A percentile compares a stretch with the other conserved stretches of the same genome.
These are phyloP conservation scores for Oncopeltus fasciatus DNA, from an alignment of 1,140 invertebrate species.

Conservation along the genomic window DNA sequence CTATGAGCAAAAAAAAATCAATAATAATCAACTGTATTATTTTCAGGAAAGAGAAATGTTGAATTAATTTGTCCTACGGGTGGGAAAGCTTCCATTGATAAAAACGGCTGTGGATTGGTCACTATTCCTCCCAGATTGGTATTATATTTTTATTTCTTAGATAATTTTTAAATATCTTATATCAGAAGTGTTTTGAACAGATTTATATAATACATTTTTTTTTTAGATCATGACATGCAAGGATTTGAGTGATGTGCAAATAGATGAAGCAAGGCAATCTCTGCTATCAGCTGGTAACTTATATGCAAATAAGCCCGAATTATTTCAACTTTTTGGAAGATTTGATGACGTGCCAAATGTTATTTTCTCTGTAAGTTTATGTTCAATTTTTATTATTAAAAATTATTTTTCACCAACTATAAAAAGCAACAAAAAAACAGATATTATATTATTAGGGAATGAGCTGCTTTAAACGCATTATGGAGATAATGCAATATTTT, in stretches of 20 bases:
- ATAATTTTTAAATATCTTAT: not conserved
- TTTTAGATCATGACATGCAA: slow-evolving; percentile 34
- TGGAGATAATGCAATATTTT: too few species aligned
- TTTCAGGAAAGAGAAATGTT: not conserved
- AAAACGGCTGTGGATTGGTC: not conserved
- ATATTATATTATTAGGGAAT: not conserved
- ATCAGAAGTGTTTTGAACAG: not conserved
- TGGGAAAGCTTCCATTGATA: not conserved
- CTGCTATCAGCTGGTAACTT: slow-evolving; percentile 30
- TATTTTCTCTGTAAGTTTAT: slow-evolving; percentile 35
- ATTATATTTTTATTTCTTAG: not conserved
- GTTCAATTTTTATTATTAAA: not conserved
- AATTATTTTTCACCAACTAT: not conserved
- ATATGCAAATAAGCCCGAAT: slow-evolving; percentile 32
- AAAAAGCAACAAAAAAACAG: not conserved
- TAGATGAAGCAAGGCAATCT: slow-evolving; percentile 36
- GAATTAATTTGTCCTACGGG: not conserved
- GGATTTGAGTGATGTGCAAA: slow-evolving; percentile 29
- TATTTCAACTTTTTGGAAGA: slow-evolving; percentile 35
- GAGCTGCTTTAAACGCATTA: not conserved
- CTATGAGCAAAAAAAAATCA: too few species aligned
- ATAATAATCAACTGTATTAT: too few species aligned
- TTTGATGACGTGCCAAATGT: slow-evolving; percentile 34
- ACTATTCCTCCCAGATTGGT: slow-evolving; percentile 2
- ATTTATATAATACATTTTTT: not conserved